Base-by-base conservation (phyloP, 2,113 vertebrate genomes). In the Orthonyx spaldingii region DNA sequence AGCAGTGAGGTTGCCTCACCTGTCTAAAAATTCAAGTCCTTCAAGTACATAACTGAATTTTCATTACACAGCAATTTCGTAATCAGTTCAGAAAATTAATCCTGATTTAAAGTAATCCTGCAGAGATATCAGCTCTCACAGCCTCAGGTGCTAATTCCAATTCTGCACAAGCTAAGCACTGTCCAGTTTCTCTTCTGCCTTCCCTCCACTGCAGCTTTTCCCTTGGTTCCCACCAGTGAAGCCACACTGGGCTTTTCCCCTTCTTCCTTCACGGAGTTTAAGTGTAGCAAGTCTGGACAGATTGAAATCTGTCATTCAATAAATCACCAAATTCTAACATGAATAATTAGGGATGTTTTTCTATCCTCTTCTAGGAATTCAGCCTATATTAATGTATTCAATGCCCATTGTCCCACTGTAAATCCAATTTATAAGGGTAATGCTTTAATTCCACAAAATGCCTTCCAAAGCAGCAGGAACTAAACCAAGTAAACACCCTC, bases 1-100 rank as follows among this genome's bases (percentile, higher is more conserved):
- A 53, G 46, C 42, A 53, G 8, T 0, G 0, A 16, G 35, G 5
- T n/a, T 71, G n/a, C 41, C 39, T 75, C 72, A 41, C 13, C 26
- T 53, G 39, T 24, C 69, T 76, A 60, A 74, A 78, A 41, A 79
- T 53, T 78, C 72, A 91, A 84, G 44, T 60, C 17, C 32, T 37
- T 2, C 56, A 75, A 50, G 15, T 32, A 41, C 6, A 7, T 33
- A 80, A 70, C 35, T 63, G 81, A 75, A 18, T 89, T 91, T 84
- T 84, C 39, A 66, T 63, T 44, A 41, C 4, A 2, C 24, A 84
- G 42, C 50, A 47, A 20, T 64, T 92, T 89, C 39, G 59, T 71
- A 59, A 60, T 79, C 19, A 70, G 66, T 84, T 70, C 47, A 92
- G 49, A 63, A 49, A 80, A 66, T 76, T 53, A 93, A 70, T 42